These are phyloP conservation scores for Folsomia candida DNA, from an alignment of 2,888 invertebrate genomes.

Conservation along the genomic window DNA sequence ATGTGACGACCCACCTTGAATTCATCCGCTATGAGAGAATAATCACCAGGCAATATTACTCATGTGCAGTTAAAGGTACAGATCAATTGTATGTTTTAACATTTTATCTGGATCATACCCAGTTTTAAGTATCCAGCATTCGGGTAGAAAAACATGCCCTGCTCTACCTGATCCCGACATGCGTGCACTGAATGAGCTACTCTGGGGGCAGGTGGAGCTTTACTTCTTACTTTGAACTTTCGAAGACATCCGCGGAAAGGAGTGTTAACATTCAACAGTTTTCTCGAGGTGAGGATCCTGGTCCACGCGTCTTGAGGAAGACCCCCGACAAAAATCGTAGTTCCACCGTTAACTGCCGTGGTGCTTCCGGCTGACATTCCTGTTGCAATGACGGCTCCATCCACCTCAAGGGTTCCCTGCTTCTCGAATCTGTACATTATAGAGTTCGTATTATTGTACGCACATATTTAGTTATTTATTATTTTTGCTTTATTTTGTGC, in stretches of 20 bases:
- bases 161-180: constrained; percentile 75
- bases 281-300: constrained; percentile 34
- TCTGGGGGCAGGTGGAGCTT: constrained; percentile 65
- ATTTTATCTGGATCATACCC: constrained; percentile 54
- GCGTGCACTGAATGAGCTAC: constrained; percentile 66
- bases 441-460: background rate
- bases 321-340: constrained; percentile 74
- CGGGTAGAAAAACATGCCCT: constrained; percentile 79
- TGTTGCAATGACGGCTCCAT: constrained; percentile 60
- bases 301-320: constrained; percentile 36
- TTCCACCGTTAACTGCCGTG: constrained; percentile 61
- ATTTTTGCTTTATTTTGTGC: no score
- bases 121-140: constrained; percentile 68
- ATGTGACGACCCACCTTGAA: constrained; percentile 77
- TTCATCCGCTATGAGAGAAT: constrained; percentile 61
- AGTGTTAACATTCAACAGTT: constrained; percentile 61
- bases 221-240: constrained; percentile 63
- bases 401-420: constrained; percentile 66
- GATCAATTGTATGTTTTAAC: background rate
- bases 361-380: constrained; percentile 58
- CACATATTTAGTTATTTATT: background rate
- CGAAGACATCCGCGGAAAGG: constrained; percentile 82
- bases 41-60: background rate
- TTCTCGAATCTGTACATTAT: constrained; percentile 51
- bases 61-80: constrained; percentile 5